Evolutionary conservation across 1,140 invertebrate genomes (phyloP).

Genomic region (Macrobrachium nipponense): DNA sequence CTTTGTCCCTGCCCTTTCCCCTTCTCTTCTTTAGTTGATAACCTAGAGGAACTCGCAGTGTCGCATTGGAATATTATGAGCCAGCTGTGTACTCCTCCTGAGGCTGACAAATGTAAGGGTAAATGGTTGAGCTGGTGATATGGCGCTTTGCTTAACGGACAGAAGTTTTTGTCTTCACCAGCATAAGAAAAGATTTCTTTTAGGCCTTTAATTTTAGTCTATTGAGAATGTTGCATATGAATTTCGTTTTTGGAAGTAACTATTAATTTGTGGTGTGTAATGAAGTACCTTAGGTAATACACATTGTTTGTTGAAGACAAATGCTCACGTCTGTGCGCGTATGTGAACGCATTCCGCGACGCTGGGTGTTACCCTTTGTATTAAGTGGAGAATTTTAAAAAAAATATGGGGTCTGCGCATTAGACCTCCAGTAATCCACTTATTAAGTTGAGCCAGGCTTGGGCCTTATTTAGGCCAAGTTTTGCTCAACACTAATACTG

Average conservation of each 20-base stretch:
- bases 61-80: background rate
- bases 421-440: constrained; percentile 47
- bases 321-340: constrained; percentile 17
- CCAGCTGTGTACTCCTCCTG: constrained; percentile 10
- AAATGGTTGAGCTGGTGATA: constrained; percentile 40
- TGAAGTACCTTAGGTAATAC: no score
- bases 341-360: constrained; percentile 36
- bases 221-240: no score
- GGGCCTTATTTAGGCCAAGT: constrained; percentile 34
- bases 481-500: constrained; percentile 47
- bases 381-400: constrained; percentile 25
- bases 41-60: constrained; percentile 42
- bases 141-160: constrained; percentile 16
- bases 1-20: constrained; percentile 25
- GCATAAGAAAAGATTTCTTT: no score
- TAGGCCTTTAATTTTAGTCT: no score
- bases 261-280: no score
- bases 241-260: no score
- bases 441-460: constrained; percentile 49
- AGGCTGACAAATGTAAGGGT: constrained; percentile 34
- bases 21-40: constrained; percentile 32
- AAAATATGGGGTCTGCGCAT: constrained; percentile 46
- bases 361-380: constrained; percentile 24
- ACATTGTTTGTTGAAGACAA: no score
- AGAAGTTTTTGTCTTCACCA: background rate